Evolutionary conservation across 1,140 invertebrate species (phyloP).

Genomic region (Bemisia tabaci): DNA sequence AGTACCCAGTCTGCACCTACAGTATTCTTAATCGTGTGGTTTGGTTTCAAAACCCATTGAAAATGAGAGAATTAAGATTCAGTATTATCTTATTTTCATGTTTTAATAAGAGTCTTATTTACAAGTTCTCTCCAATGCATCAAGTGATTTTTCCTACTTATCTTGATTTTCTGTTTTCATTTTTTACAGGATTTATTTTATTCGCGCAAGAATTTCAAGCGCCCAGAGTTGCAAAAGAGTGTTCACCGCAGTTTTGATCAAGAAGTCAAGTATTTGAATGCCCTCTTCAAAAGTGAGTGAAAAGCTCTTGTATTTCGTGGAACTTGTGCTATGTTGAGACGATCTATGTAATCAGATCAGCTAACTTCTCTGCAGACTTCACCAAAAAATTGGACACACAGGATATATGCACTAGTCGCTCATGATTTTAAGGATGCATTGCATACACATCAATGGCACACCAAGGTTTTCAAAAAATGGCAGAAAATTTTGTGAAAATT

Average conservation of each 20-base stretch:
- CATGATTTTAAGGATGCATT: too few species aligned
- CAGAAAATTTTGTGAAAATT: too few species aligned
- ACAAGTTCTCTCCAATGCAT: not conserved
- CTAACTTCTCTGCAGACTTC: too few species aligned
- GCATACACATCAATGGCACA: too few species aligned
- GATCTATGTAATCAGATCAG: too few species aligned
- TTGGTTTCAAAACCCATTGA: not conserved
- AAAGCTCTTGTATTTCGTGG: not conserved
- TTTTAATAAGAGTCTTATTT: not conserved
- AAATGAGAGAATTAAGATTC: not conserved
- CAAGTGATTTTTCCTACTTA: not conserved
- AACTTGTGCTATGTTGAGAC: too few species aligned
- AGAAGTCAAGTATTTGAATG: constrained; percentile 76
- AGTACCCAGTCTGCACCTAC: constrained; percentile 4
- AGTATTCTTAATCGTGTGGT: not conserved
- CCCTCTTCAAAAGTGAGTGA: constrained; percentile 58
- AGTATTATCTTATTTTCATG: not conserved
- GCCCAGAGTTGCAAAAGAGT: constrained; percentile 75
- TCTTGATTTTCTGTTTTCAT: constrained; percentile 11
- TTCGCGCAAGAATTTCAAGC: constrained; percentile 89
- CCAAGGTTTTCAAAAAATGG: too few species aligned
- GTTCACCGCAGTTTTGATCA: constrained; percentile 79
- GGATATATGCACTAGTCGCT: too few species aligned
- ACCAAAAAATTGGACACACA: too few species aligned
- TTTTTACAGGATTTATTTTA: constrained; percentile 82